A percentile compares a stretch with the other conserved stretches of the same genome.
Evolutionary conservation across 2,797 vertebrate genomes (phyloP).

Genomic region (Sebastes elongatus): DNA sequence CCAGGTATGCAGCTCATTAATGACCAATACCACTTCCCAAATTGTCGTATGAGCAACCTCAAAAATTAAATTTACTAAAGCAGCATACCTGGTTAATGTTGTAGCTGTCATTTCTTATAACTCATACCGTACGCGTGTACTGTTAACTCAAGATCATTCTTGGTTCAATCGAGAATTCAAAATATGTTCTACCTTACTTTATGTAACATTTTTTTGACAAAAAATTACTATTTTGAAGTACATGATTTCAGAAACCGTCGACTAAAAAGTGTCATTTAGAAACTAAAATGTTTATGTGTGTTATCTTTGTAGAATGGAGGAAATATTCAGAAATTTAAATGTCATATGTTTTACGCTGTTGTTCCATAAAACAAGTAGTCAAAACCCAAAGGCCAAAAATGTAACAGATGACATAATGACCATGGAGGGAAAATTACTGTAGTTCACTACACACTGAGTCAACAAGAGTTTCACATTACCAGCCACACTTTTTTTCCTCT

Average conservation of each 20-base stretch:
- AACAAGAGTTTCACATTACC: slow-evolving; percentile 26
- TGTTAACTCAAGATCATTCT: neutral
- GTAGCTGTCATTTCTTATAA: neutral
- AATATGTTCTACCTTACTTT: neutral
- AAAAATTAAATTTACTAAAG: neutral
- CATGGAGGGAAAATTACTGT: neutral
- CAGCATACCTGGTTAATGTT: neutral
- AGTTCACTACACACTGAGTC: neutral
- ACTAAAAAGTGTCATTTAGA: neutral
- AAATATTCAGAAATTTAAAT: neutral
- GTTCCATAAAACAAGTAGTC: neutral
- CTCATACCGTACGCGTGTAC: too few species aligned
- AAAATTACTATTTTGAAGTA: neutral
- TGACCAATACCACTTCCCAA: neutral
- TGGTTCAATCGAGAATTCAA: neutral
- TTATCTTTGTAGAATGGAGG: neutral
- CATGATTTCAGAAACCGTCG: neutral
- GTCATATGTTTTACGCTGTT: neutral
- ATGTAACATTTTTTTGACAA: neutral
- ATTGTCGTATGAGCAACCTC: neutral
- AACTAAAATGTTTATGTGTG: neutral
- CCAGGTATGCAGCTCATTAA: neutral
- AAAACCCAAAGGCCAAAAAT: neutral
- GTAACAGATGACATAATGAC: neutral
- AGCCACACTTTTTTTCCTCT: neutral